phyloP scores from a whole-genome alignment of 2,888 invertebrate genomes.

The Epinotia bilunana region DNA sequence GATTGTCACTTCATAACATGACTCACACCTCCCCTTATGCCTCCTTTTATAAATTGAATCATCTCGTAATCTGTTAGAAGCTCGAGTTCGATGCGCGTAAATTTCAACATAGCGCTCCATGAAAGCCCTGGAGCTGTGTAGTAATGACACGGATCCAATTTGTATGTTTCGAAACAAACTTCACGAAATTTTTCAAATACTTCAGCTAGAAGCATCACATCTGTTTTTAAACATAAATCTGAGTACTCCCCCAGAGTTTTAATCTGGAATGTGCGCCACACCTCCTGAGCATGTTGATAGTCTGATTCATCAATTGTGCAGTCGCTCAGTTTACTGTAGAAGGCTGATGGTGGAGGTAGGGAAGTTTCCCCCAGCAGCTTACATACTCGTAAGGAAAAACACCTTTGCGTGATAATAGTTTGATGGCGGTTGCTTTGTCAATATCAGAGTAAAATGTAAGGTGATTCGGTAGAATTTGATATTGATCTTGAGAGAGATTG shows the following conservation, averaged over 20 bases:
- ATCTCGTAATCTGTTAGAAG: neutral
- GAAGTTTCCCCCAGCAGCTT: slow-evolving; percentile 11
- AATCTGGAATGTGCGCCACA: no score
- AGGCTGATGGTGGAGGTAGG: slow-evolving; percentile 4
- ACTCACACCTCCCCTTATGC: neutral
- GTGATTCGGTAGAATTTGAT: neutral
- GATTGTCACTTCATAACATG: neutral
- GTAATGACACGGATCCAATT: no score
- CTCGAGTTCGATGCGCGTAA: neutral
- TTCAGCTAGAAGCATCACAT: no score
- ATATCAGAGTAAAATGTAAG: neutral
- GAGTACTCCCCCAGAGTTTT: no score
- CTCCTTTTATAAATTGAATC: neutral
- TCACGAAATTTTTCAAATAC: no score
- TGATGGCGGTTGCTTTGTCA: neutral
- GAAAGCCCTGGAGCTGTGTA: neutral
- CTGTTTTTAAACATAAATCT: no score
- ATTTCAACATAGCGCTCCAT: neutral
- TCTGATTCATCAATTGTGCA: no score
- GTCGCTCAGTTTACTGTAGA: neutral
- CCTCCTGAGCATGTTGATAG: no score
- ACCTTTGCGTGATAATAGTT: slow-evolving; percentile 34
- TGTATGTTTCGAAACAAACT: no score
- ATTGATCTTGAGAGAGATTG: slow-evolving; percentile 17
- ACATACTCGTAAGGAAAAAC: slow-evolving; percentile 43